Conservation (phyloP, 2,797 vertebrate species). For the Thaleichthys pacificus region DNA sequence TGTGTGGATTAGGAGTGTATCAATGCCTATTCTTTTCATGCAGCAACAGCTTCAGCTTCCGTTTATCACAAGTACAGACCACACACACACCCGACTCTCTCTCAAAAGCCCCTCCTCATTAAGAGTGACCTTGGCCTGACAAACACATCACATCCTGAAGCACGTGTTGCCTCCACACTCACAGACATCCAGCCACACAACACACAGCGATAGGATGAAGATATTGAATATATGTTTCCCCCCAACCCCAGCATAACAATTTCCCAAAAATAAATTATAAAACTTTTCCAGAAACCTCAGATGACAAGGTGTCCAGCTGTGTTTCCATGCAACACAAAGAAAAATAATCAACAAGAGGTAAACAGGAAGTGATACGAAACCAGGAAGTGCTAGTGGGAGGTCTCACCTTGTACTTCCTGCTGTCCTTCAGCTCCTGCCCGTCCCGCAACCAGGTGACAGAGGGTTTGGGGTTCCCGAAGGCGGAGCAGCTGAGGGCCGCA, state of each 20-base stretch:
- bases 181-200: background rate
- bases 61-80: background rate
- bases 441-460: constrained; percentile 92
- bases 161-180: background rate
- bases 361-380: background rate
- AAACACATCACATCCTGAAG: background rate
- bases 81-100: constrained; percentile 1
- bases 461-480: constrained; percentile 92
- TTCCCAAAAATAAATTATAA: background rate
- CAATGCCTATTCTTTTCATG: background rate
- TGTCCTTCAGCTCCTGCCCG: constrained; percentile 80
- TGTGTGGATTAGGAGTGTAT: background rate
- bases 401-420: constrained; percentile 88
- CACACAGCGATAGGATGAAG: background rate
- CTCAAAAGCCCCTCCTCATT: constrained; percentile 15
- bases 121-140: constrained; percentile 10
- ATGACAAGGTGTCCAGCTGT: too few relatives aligned
- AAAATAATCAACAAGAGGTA: too few relatives aligned
- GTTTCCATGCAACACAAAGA: too few relatives aligned
- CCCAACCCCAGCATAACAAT: background rate
- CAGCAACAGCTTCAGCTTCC: background rate
- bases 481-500: constrained; percentile 88
- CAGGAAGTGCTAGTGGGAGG: background rate
- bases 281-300: too few relatives aligned
- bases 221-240: background rate